These are phyloP conservation scores for Diachrysia chrysitis DNA, from an alignment of 2,888 invertebrate genomes.

Conservation along the genomic window DNA sequence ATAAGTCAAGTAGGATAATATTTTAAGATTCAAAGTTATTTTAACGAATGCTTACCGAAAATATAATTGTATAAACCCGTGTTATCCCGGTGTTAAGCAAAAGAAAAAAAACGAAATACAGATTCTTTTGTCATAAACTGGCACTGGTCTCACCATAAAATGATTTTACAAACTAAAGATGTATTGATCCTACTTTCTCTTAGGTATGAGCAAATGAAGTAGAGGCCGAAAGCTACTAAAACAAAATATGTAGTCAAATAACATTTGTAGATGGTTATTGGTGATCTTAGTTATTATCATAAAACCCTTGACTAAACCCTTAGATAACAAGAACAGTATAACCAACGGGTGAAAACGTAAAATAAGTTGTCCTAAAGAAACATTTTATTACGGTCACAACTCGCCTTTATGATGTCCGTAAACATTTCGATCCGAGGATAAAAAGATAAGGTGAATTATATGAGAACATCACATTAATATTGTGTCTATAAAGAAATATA, in stretches of 20 bases:
- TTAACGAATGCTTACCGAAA: too few relatives aligned
- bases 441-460: conserved; percentile 38
- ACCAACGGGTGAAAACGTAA: conserved; percentile 34
- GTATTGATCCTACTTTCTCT: background rate
- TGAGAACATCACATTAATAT: conserved; percentile 25
- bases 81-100: too few relatives aligned
- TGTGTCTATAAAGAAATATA: conserved; percentile 5
- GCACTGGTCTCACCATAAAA: too few relatives aligned
- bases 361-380: conserved; percentile 41
- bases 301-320: conserved; percentile 21
- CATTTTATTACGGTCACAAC: conserved; percentile 53
- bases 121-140: too few relatives aligned
- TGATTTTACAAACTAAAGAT: too few relatives aligned
- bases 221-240: background rate
- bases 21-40: too few relatives aligned
- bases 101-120: too few relatives aligned
- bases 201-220: background rate
- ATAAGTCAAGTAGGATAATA: background rate
- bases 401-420: conserved; percentile 47
- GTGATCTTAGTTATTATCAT: conserved; percentile 20
- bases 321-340: conserved; percentile 23
- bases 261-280: conserved; percentile 10
- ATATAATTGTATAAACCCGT: too few relatives aligned
- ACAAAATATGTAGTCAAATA: background rate
- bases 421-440: conserved; percentile 50